Evolutionary conservation across 2,797 vertebrate genomes (phyloP), one percentile per base, ranked within the genome.

Genomic region (Microchirus variegatus): DNA sequence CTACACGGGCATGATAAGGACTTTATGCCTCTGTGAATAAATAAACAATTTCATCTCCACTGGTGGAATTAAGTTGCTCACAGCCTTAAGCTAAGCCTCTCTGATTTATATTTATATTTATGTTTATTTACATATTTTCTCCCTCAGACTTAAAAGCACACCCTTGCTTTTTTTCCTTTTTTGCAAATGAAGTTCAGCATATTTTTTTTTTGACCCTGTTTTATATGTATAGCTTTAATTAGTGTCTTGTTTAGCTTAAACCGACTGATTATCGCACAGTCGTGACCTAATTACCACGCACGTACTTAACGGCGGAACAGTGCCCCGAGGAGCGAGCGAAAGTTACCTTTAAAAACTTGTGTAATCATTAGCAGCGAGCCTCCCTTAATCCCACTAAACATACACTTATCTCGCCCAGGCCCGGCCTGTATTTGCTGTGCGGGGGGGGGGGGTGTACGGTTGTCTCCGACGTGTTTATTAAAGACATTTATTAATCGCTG

Each of bases 321-420:
- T 74, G 90, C 93, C 93, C 91, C 73, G 73, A 94, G 93, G 93
- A 94, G 89, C 81, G 56, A 84, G 75, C 71, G 80, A 93, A 93
- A 93, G 93, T 94, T 94, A 94, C 93, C 93, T 94, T 93, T 92
- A 92, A 94, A 94, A 94, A 94, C 91, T 92, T 92, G 92, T 91
- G 89, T 94, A 93, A 94, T 94, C 92, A 92, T 94, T 93, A 91
- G 90, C 92, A 90, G 84, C 82, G 80, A 92, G 92, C 87, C 90
- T 89, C 85, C 88, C 90, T 92, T 93, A 94, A 94, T 93, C 92
- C 92, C 84, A 80, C 88, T 93, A 94, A 93, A 93, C 89, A 92
- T 90, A 92, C 88, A 91, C 88, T 88, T 89, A 88, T 90, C 87
- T 84, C 80, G 85, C 77, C 82, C 70, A 67, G 70, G 67, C 77